Evolutionary conservation across 2,797 vertebrate species (phyloP).

Genomic region (Onychomys torridus): DNA sequence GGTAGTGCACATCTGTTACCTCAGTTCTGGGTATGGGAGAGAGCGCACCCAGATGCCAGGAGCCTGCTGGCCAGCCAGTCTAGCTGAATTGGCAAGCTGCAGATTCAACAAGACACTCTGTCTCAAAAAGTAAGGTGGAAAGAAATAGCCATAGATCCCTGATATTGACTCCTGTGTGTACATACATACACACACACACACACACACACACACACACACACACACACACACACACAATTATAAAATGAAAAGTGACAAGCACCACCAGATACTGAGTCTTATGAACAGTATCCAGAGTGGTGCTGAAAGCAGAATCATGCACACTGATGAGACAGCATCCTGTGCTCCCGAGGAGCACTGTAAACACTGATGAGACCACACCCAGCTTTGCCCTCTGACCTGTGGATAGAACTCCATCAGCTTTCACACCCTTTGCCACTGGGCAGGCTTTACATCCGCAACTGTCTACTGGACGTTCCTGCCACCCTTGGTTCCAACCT

Average conservation of each 20-base stretch:
- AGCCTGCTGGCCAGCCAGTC: background rate
- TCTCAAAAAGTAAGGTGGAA: background rate
- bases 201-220: background rate
- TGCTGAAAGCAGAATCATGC: background rate
- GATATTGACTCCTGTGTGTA: background rate
- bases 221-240: background rate
- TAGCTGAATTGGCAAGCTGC: background rate
- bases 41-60: background rate
- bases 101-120: background rate
- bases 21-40: background rate
- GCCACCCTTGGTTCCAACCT: background rate
- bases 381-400: background rate
- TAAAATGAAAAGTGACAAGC: background rate
- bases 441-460: background rate
- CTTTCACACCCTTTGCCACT: background rate
- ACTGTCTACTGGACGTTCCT: background rate
- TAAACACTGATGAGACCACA: background rate
- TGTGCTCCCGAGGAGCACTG: background rate
- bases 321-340: too few species aligned
- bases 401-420: too few species aligned
- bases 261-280: background rate
- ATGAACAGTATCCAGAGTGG: background rate
- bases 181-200: too few species aligned
- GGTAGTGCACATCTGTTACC: too few species aligned
- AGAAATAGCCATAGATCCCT: background rate